These are phyloP conservation scores for Trimorus sp. DNA, from an alignment of 2,888 invertebrate genomes.

Conservation along the genomic window DNA sequence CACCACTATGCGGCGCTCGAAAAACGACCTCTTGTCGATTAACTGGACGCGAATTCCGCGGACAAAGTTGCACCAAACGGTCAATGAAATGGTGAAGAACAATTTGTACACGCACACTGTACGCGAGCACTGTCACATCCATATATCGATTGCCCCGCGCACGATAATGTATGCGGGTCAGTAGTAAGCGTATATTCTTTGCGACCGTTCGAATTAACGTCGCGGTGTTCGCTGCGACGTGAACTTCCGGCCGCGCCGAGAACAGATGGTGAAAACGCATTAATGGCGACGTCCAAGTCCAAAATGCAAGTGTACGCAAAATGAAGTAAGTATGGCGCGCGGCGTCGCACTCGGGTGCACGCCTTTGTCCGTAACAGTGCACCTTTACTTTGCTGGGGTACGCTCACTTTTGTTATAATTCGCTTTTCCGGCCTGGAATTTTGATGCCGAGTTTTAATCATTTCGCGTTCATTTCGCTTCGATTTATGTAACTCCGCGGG, in stretches of 20 bases:
- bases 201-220: conserved; percentile 46
- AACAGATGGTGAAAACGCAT: conserved; percentile 2
- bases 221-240: conserved; percentile 29
- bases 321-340: conserved; percentile 40
- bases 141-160: conserved; percentile 61
- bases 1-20: no score
- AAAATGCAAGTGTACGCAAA: conserved; percentile 27
- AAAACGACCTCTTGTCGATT: neutral
- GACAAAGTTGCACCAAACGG: conserved; percentile 18
- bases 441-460: no score
- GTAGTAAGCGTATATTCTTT: conserved; percentile 58
- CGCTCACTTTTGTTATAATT: no score
- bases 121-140: conserved; percentile 47
- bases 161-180: conserved; percentile 60
- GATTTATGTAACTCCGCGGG: no score
- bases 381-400: no score
- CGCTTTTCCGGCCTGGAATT: no score
- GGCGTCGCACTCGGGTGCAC: no score
- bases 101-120: conserved; percentile 38
- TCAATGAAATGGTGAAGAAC: conserved; percentile 45
- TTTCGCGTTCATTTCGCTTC: no score
- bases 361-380: no score
- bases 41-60: neutral
- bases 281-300: neutral
- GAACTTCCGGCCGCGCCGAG: conserved; percentile 17